Base-by-base conservation (phyloP, 2,888 invertebrate genomes). In the Ophion costatus region DNA sequence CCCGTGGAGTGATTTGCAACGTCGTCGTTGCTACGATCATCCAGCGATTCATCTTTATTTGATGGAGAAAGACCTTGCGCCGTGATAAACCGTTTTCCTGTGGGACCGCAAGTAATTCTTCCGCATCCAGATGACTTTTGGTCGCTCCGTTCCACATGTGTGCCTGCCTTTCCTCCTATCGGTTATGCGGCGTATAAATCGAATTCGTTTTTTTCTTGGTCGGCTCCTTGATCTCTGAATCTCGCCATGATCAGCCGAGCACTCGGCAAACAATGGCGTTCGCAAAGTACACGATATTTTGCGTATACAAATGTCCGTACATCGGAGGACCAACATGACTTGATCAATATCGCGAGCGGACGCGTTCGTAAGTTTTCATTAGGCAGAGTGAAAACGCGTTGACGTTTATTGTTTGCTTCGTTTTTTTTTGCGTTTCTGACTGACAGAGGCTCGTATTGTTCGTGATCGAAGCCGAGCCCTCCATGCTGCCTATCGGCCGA, bases 11-110 rank as follows among this genome's bases (percentile, higher is more conserved):
- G 75, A 70, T 80, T 83, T 82, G 77, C 78, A 76, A 82, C 76
- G 85, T 88, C 82, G 80, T 84, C 82, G 81, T 84, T 42, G 76
- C 73, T 75, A 73, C 76, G 56, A 63, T 82, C 87, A 38, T 38
- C 38, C 38, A 71, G 83, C 81, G 86, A 86, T 88, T 88, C 86
- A 84, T 82, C 82, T 63, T 82, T 79, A 87, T 87, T 87, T 82
- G 78, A 88, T 88, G 85, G 86, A 80, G 85, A 87, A 84, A 76
- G 69, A 17, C 42, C 56, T 73, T 20, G 20, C 56, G 51, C 17
- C 57, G 42, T 57, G 57, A 81, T 20, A 61, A 83, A 79, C 80
- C 38, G 64, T 83, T 85, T 80, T 83, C 77, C 80, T 75, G n/a
- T 38, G 79, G 82, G 82, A 84, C 63, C 51, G 69, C 57, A 22